phyloP scores from a whole-genome alignment of 1,140 invertebrate genomes.

The Drosophila willistoni region DNA sequence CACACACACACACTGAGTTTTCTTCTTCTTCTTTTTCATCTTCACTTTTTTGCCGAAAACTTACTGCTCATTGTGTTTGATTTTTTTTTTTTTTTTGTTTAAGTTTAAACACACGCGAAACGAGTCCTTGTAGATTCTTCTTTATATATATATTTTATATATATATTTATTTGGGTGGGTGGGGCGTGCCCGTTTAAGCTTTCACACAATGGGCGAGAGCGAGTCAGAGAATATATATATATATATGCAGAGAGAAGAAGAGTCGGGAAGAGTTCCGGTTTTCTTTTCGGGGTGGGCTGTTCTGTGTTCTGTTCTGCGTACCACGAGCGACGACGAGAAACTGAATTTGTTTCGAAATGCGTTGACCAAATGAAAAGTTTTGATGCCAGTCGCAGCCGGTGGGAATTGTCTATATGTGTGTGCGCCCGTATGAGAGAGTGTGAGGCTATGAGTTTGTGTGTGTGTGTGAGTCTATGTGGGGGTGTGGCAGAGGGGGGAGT shows the following conservation, averaged over 20 bases:
- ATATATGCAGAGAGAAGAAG: background rate
- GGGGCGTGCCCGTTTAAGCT: slow-evolving; percentile 67
- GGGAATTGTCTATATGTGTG: slow-evolving; percentile 4
- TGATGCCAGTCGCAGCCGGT: slow-evolving; percentile 35
- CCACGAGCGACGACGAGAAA: slow-evolving; percentile 74
- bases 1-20: slow-evolving; percentile 42
- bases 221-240: slow-evolving; percentile 29
- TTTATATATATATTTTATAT: slow-evolving; percentile 26
- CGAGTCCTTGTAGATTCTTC: slow-evolving; percentile 47
- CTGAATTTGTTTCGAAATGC: slow-evolving; percentile 50
- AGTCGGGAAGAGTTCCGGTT: slow-evolving; percentile 6
- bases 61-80: slow-evolving; percentile 77
- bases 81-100: slow-evolving; percentile 45
- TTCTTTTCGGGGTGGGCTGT: slow-evolving; percentile 33
- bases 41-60: slow-evolving; percentile 49
- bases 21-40: slow-evolving; percentile 43
- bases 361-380: slow-evolving; percentile 59
- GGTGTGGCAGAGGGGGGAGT: background rate
- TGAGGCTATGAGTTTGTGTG: too few relatives aligned
- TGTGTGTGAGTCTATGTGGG: background rate
- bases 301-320: slow-evolving; percentile 61
- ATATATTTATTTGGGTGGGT: slow-evolving; percentile 48
- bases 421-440: background rate
- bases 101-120: slow-evolving; percentile 60
- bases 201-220: slow-evolving; percentile 66